Conservation (phyloP, 2,113 vertebrate species). For the Speoplatyrhinus poulsoni region DNA sequence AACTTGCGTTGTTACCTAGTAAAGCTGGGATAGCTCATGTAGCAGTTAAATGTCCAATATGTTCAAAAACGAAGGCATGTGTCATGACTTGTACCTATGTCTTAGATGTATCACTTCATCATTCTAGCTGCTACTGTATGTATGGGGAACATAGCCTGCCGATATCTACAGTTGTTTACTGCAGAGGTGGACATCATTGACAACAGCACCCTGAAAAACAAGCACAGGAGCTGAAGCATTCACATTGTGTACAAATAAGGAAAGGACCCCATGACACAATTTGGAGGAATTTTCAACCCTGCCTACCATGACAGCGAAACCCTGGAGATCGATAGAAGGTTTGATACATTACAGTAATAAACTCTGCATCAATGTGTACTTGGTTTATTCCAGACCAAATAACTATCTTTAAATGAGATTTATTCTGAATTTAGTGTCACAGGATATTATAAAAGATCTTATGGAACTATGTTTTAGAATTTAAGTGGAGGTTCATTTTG, state of each 20-base stretch:
- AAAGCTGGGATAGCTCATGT: neutral
- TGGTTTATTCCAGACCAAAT: neutral
- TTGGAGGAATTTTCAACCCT: conserved; percentile 64
- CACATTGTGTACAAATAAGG: conserved; percentile 13
- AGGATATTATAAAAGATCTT: neutral
- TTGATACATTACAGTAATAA: conserved; percentile 39
- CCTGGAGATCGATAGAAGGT: conserved; percentile 80
- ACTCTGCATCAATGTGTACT: neutral
- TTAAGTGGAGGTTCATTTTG: neutral
- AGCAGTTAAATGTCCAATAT: neutral
- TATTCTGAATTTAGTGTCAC: neutral
- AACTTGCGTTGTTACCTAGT: conserved; percentile 8
- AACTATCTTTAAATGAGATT: neutral
- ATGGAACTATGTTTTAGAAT: neutral
- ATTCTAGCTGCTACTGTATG: neutral
- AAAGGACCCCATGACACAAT: conserved; percentile 71
- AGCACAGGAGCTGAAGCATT: conserved; percentile 1
- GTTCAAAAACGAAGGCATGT: neutral
- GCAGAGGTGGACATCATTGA: conserved; percentile 10
- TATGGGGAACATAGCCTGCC: neutral
- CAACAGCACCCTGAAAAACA: neutral
- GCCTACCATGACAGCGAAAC: conserved; percentile 80
- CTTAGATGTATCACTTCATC: neutral
- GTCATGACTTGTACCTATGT: neutral
- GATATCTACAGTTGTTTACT: neutral